Evolutionary conservation across 2,113 vertebrate genomes (phyloP), one percentile per base, ranked within the genome.

Genomic region (Rafetus swinhoei): DNA sequence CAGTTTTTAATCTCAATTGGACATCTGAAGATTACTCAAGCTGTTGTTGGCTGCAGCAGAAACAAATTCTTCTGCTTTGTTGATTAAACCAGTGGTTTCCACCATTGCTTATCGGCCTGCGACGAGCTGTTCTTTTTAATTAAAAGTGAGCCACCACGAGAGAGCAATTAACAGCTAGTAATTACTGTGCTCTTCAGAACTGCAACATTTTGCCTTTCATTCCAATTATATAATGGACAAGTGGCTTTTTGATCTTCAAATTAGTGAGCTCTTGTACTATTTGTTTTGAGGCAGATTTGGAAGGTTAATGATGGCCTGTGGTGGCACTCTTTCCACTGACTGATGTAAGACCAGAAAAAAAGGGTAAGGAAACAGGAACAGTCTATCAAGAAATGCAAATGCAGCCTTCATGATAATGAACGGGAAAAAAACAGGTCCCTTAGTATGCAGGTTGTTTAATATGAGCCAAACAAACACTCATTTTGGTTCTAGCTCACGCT

Each of bases 151-250:
- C 99, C 99, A 99, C 99, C 99, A 98, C 99, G 98, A 99, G 99
- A 99, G 99, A 98, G 99, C 99, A 99, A 99, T 99, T 99, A 99
- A 99, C 99, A 99, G 98, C 99, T 99, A 98, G 99, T 99, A 99
- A 99, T 99, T 99, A 99, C 98, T 98, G 98, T 98, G 98, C 98
- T 99, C 98, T 99, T 99, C 99, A 99, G 99, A 99, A 99, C 98
- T 97, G 98, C 98, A 98, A 98, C 98, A 98, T 99, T 99, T 98
- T 98, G 98, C 99, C 98, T 99, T 98, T 99, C 99, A 99, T 99
- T 99, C 99, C 99, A 99, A 98, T 99, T 99, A 99, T 99, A 99
- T 99, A 99, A 99, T 98, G 99, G 99, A 99, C 99, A 99, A 99
- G 99, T 99, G 99, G 98, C 98, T 99, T 99, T 99, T 99, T 99